These are phyloP conservation scores for Isaurus tuberculatus DNA, from an alignment of 92 coral and sea anemone genomes.

Conservation along the genomic window DNA sequence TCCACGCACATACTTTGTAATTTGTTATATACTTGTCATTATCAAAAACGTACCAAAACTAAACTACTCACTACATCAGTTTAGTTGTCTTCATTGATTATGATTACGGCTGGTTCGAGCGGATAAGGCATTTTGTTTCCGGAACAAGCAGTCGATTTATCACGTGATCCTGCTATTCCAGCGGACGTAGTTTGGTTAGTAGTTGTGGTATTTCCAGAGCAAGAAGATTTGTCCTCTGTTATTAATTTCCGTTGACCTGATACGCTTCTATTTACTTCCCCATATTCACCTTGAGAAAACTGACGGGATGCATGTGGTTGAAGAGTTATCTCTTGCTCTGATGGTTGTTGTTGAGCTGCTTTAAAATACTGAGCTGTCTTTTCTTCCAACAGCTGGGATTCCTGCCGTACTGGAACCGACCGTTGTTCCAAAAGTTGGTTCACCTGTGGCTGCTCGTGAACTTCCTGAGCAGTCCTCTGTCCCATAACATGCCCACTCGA, in stretches of 20 bases:
- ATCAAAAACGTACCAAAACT: no score
- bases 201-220: background rate
- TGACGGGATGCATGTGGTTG: background rate
- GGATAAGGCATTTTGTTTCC: constrained; percentile 37
- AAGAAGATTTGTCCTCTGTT: background rate
- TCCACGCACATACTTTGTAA: no score
- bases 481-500: background rate
- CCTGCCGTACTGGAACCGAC: background rate
- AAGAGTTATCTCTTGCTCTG: background rate
- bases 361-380: background rate
- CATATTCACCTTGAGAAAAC: background rate
- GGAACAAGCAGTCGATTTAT: constrained; percentile 1
- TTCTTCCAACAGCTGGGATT: background rate
- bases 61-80: no score
- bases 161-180: constrained; percentile 4
- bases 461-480: background rate
- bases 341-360: background rate
- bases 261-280: background rate
- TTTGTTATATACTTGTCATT: no score
- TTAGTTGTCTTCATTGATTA: constrained; percentile 19
- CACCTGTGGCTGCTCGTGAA: background rate
- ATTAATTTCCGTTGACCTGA: background rate
- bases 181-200: no score
- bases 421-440: background rate
- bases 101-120: constrained; percentile 31